These are phyloP conservation scores for Orthonychiurus folsomi DNA, from an alignment of 2,888 invertebrate genomes.

Conservation along the genomic window DNA sequence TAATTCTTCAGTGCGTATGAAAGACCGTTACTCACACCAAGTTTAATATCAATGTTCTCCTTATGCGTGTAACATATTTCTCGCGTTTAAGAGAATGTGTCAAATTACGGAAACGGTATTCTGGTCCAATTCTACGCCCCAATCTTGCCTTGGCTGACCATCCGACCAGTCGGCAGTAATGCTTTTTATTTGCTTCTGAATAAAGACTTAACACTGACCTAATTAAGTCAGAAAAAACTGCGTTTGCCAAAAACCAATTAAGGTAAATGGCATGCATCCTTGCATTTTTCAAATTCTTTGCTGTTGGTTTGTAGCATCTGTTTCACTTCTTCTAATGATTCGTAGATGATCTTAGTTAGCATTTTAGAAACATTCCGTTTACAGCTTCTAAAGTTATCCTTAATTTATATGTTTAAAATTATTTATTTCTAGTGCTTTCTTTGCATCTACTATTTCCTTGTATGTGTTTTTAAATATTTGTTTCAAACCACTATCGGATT, in stretches of 20 bases:
- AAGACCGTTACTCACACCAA: neutral
- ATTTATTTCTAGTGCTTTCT: no score
- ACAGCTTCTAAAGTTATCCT: no score
- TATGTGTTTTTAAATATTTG: no score
- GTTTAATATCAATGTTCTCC: neutral
- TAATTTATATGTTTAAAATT: no score
- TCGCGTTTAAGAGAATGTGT: neutral
- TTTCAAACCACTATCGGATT: no score
- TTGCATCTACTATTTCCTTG: no score
- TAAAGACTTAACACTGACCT: neutral
- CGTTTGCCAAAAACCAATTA: neutral
- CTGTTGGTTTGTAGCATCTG: no score
- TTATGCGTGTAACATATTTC: neutral
- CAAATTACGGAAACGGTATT: neutral
- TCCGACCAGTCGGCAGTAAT: slow-evolving; percentile 1
- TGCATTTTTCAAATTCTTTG: no score
- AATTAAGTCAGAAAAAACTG: neutral
- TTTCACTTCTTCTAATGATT: no score
- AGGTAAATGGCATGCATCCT: no score
- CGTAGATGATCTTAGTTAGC: no score
- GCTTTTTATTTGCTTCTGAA: neutral
- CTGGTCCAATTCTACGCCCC: neutral
- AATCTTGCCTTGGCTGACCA: neutral
- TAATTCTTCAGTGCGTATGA: neutral
- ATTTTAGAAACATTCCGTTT: no score